Evolutionary conservation across 2,888 invertebrate species (phyloP), one percentile per base, ranked within the genome.

Genomic region (Leptinotarsa haldemani): DNA sequence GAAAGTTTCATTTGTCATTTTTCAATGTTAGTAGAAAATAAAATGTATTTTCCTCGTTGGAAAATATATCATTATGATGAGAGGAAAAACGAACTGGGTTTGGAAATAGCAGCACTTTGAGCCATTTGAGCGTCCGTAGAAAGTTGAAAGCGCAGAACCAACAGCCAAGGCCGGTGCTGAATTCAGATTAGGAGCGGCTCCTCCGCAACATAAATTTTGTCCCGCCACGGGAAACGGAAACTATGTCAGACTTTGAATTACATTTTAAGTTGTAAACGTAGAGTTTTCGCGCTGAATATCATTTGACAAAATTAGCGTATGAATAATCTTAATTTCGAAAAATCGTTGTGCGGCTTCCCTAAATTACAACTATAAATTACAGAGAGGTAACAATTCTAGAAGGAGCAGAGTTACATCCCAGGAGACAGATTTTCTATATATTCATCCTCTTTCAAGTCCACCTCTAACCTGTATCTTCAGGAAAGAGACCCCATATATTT

Each of bases 181-280:
- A 80, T 78, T 76, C 77, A 79, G 79, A 82, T 82, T 81, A 80
- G 75, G 74, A 75, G 77, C 61, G 69, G 40, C 40, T 40, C 70
- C 77, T 74, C 78, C 77, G 78, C 75, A 78, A 79, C 79, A 80
- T 81, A 82, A 82, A 82, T 82, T 77, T 73, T 70, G 80, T 71
- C 74, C 74, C 76, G 78, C 79, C 73, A 76, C 80, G 77, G 80
- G 80, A 81, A 82, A 80, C 81, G 82, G 82, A 80, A 82, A 80
- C 80, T 79, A 77, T 78, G 81, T 79, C 79, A 79, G 79, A 80
- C 79, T 77, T 77, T 74, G 80, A 81, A 82, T 82, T 81, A 81
- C 80, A 79, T 80, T 81, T 79, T 78, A 79, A 74, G 78, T 78
- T 78, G 76, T 77, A 78, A 78, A 78, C 77, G 79, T 75, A 70